Evolutionary conservation across 2,888 invertebrate species (phyloP).

Genomic region (Pterostichus niger): DNA sequence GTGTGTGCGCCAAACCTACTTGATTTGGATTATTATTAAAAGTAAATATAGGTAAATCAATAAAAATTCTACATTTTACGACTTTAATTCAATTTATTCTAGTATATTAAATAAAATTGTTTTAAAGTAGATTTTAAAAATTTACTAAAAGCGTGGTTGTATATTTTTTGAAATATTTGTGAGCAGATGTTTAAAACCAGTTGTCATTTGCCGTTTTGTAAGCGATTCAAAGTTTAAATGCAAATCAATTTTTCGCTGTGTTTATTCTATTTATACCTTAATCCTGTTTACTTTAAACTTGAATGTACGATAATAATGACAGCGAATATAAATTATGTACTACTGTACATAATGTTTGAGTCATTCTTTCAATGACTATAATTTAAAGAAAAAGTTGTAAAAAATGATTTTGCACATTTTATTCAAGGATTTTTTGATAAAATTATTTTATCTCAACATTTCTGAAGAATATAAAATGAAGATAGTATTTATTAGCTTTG

Average conservation of each 20-base stretch:
- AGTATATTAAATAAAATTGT: too few species aligned
- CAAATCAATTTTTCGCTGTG: neutral
- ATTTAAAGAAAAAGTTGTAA: constrained; percentile 3
- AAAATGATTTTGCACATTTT: constrained; percentile 13
- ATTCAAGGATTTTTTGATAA: constrained; percentile 49
- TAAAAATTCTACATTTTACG: neutral
- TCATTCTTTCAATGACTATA: neutral
- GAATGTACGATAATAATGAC: neutral
- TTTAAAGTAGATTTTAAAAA: neutral
- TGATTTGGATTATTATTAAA: constrained; percentile 35
- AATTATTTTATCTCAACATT: constrained; percentile 10
- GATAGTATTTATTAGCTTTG: neutral
- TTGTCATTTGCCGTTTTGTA: neutral
- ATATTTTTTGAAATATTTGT: neutral
- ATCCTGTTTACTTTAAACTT: neutral
- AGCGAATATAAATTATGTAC: neutral
- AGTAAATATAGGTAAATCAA: constrained; percentile 25
- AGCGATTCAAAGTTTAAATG: neutral
- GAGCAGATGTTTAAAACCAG: constrained; percentile 1
- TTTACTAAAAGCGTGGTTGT: too few species aligned
- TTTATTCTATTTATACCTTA: neutral
- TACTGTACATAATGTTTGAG: neutral
- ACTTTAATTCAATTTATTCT: too few species aligned
- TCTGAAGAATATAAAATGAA: too few species aligned
- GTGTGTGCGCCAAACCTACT: constrained; percentile 36